Evolutionary conservation across 1,140 invertebrate genomes (phyloP), one percentile per base, ranked within the genome.

Genomic region (Neelides sp.): DNA sequence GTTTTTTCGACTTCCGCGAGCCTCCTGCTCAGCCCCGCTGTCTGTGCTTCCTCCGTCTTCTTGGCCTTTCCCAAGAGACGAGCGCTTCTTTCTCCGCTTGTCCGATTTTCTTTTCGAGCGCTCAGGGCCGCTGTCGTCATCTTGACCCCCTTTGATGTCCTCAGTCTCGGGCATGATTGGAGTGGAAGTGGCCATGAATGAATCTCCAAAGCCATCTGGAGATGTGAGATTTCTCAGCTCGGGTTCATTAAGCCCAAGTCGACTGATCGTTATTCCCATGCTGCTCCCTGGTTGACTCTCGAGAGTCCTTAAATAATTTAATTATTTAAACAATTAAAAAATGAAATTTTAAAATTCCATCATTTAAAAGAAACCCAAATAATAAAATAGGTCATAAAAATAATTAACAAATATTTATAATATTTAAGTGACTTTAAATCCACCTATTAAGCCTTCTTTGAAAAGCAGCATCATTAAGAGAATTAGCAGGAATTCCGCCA

Each of bases 401-500:
- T n/a, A n/a, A n/a, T n/a, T n/a, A n/a, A n/a, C n/a, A n/a, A n/a
- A n/a, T n/a, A n/a, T n/a, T n/a, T n/a, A n/a, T n/a, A n/a, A n/a
- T n/a, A n/a, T n/a, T n/a, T n/a, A n/a, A n/a, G n/a, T n/a, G n/a
- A n/a, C n/a, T n/a, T n/a, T n/a, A 13, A 4, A 13, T 24, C 35
- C 22, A 2, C 13, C 17, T 48, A n/a, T 59, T 17, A 28, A 35
- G 27, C 28, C 37, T 55, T 32, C 54, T 42, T 15, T 55, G 26
- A 15, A 44, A 42, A 37, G 53, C 48, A 15, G 64, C 59, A 47
- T 70, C 54, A 48, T 67, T 65, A 26, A 88, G 66, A 63, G 85
- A 80, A 43, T 70, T 77, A 5, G 83, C 78, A 1, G 85, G 80
- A 22, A 85, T 70, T 0, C 86, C 91, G 4, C 90, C 90, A 61